Percentiles rank a stretch among this genome's conserved stretches.
phyloP scores from a whole-genome alignment of 2,113 vertebrate genomes.

The Rallus limicola region DNA sequence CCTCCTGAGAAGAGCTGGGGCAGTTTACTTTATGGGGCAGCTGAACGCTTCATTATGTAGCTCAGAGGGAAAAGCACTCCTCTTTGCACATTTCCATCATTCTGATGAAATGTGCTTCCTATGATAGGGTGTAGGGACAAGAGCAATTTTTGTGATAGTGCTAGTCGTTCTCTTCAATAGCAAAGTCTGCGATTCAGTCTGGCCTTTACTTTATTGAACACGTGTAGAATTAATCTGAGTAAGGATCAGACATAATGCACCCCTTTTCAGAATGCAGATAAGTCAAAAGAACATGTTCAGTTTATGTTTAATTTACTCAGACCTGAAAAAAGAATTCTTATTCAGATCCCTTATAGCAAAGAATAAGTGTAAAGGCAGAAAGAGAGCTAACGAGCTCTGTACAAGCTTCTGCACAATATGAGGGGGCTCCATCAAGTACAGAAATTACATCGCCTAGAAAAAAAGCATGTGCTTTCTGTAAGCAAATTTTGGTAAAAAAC shows the following conservation, averaged over 20 bases:
- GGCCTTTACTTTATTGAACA: not conserved
- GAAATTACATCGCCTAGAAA: not conserved
- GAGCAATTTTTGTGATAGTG: not conserved
- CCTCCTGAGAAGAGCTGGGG: not conserved
- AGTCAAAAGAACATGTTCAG: not conserved
- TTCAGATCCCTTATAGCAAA: not conserved
- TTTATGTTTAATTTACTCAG: not conserved
- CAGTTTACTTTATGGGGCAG: not conserved
- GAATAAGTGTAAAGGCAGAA: not conserved
- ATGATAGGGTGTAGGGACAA: not conserved
- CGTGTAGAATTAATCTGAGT: not conserved
- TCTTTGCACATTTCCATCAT: not conserved
- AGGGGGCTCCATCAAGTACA: not conserved
- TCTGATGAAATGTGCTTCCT: not conserved
- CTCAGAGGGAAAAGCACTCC: not conserved
- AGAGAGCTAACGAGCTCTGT: not conserved
- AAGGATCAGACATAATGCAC: not conserved
- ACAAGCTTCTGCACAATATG: too few relatives aligned
- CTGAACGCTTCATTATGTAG: not conserved
- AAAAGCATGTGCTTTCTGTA: not conserved
- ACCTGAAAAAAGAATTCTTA: not conserved
- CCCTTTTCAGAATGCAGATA: not conserved
- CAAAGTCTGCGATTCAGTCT: not conserved
- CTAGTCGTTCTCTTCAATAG: not conserved
- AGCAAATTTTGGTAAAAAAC: not conserved